A percentile compares a stretch with the other conserved stretches of the same genome.
phyloP scores from a whole-genome alignment of 2,113 vertebrate species.

The Sphyrna mokarran region DNA sequence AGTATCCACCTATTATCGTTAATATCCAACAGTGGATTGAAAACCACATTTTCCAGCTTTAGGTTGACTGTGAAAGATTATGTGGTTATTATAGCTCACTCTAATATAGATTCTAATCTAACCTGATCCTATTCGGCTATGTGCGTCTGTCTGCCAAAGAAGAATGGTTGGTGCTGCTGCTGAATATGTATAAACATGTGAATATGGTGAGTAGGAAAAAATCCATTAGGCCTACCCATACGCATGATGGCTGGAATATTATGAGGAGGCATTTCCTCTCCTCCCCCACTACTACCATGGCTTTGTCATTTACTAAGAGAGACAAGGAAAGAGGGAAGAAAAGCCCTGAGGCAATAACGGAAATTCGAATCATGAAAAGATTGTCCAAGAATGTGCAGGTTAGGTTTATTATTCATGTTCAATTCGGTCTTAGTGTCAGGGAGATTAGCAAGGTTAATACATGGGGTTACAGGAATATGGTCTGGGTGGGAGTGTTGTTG shows the following conservation, averaged over 20 bases:
- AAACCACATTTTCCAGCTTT: not conserved
- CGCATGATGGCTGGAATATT: not conserved
- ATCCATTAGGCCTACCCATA: not conserved
- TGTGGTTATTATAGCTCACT: not conserved
- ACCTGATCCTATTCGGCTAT: not conserved
- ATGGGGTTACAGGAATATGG: too few relatives aligned
- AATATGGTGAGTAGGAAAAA: not conserved
- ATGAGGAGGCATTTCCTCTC: not conserved
- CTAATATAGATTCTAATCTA: not conserved
- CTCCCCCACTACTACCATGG: not conserved
- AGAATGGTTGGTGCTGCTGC: not conserved
- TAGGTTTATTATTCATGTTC: too few relatives aligned
- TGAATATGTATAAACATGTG: not conserved
- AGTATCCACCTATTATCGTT: not conserved
- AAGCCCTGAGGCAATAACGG: not conserved
- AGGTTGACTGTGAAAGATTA: not conserved
- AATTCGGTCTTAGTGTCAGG: too few relatives aligned
- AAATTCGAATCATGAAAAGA: not conserved
- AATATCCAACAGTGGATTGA: not conserved
- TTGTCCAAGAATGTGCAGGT: not conserved
- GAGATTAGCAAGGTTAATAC: too few relatives aligned
- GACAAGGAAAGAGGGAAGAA: not conserved
- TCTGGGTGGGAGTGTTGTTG: too few relatives aligned
- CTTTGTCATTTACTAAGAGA: not conserved
- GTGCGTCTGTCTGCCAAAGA: not conserved